Evolutionary conservation across 2,888 invertebrate genomes (phyloP), one percentile per base, ranked within the genome.

Genomic region (Pseudococcus viburni): DNA sequence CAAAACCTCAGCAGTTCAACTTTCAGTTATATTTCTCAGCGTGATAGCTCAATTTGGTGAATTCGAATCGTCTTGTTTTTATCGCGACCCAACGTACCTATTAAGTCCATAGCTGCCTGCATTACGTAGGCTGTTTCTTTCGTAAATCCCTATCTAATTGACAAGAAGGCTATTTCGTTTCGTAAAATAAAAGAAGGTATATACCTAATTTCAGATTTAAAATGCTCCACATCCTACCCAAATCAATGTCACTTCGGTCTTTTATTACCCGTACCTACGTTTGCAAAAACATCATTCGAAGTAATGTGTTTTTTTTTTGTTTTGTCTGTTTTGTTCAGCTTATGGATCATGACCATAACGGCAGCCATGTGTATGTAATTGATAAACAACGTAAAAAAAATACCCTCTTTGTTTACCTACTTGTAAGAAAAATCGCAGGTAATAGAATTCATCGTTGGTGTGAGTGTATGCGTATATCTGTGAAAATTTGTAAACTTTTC

Each of bases 401-500:
- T 68, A 68, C 68, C 68, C 12, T 19, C 68, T 26, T 22, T 68
- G 68, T 68, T 68, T 68, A 26, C 26, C 68, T 26, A 68, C 22
- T 11, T 26, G 12, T 11, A 68, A 68, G 26, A 68, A 68, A 68
- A 68, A 68, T 68, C 68, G 26, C 68, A 26, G 22, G 12, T 68
- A 68, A 68, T 68, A 19, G 68, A 22, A 68, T 19, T 26, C 26
- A 68, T 26, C 12, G 26, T 68, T 26, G 7, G 26, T 68, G 15
- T 6, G n/a, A 55, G 48, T 12, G 12, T 42, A 42, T 51, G 68
- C 15, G 26, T 26, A 26, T 68, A 68, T 68, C 26, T 12, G 68
- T 26, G 68, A 68, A 68, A 68, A 68, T 68, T 68, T 68, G 68
- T 68, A 68, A 68, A 68, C 12, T 55, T 68, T 68, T 68, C 68